Conservation (phyloP, 2,113 vertebrate species). For the Centropus unirufus region DNA sequence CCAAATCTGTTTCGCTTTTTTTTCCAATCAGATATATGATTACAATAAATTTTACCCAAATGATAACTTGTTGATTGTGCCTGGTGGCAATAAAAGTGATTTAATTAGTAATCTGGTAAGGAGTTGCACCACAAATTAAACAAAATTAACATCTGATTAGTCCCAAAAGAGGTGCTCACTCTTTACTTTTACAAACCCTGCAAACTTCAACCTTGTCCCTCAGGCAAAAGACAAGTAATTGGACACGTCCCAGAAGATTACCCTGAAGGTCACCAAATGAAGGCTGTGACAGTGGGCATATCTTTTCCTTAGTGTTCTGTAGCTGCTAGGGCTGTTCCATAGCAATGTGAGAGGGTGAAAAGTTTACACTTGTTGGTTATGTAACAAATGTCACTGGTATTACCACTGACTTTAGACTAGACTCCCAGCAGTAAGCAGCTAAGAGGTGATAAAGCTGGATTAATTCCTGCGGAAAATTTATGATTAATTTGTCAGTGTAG, state of each 20-base stretch:
- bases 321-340: neutral
- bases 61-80: neutral
- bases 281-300: neutral
- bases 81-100: neutral
- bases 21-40: neutral
- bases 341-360: conserved; percentile 11
- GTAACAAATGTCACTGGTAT: conserved; percentile 50
- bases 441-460: conserved; percentile 80
- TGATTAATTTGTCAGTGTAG: conserved; percentile 9
- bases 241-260: neutral
- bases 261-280: neutral
- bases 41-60: neutral
- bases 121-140: neutral
- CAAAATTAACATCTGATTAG: neutral
- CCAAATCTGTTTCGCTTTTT: neutral
- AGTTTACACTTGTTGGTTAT: conserved; percentile 33
- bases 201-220: neutral
- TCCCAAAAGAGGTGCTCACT: neutral
- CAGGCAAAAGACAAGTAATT: neutral
- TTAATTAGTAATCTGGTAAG: neutral
- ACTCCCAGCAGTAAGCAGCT: conserved; percentile 76
- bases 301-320: neutral
- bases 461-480: conserved; percentile 69
- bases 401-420: conserved; percentile 66
- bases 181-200: neutral